phyloP scores from a whole-genome alignment of 1,140 invertebrate species.

The Heliconius nattereri region DNA sequence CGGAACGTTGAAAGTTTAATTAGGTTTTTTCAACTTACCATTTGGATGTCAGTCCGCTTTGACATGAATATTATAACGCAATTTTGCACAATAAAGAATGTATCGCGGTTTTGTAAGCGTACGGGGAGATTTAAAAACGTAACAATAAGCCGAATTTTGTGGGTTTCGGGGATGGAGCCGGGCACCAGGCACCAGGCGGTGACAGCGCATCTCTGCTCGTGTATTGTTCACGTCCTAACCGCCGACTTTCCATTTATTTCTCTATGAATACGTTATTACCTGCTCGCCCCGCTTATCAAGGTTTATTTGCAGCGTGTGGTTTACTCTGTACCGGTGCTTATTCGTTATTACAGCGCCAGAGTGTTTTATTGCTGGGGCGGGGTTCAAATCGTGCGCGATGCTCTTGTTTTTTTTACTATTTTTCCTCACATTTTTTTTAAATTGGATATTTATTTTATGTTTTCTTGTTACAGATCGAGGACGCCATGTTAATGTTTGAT shows the following conservation, averaged over 20 bases:
- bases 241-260: slow-evolving; percentile 81
- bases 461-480: slow-evolving; percentile 96
- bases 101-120: slow-evolving; percentile 62
- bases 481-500: slow-evolving; percentile 99
- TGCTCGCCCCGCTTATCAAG: slow-evolving; percentile 80
- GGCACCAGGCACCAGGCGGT: slow-evolving; percentile 42
- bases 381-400: slow-evolving; percentile 72
- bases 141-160: slow-evolving; percentile 64
- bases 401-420: slow-evolving; percentile 73
- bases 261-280: slow-evolving; percentile 82
- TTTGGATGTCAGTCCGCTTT: slow-evolving; percentile 44
- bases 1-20: slow-evolving; percentile 64
- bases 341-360: slow-evolving; percentile 79
- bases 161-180: slow-evolving; percentile 42
- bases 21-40: slow-evolving; percentile 58
- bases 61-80: slow-evolving; percentile 74
- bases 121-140: slow-evolving; percentile 69
- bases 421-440: slow-evolving; percentile 60
- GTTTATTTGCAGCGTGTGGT: slow-evolving; percentile 81
- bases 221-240: slow-evolving; percentile 78
- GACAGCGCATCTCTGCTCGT: slow-evolving; percentile 73
- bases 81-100: slow-evolving; percentile 69
- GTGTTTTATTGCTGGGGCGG: slow-evolving; percentile 79
- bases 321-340: slow-evolving; percentile 80
- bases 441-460: slow-evolving; percentile 68